Evolutionary conservation across 2,888 invertebrate genomes (phyloP).

Genomic region (Xestia ashworthii): DNA sequence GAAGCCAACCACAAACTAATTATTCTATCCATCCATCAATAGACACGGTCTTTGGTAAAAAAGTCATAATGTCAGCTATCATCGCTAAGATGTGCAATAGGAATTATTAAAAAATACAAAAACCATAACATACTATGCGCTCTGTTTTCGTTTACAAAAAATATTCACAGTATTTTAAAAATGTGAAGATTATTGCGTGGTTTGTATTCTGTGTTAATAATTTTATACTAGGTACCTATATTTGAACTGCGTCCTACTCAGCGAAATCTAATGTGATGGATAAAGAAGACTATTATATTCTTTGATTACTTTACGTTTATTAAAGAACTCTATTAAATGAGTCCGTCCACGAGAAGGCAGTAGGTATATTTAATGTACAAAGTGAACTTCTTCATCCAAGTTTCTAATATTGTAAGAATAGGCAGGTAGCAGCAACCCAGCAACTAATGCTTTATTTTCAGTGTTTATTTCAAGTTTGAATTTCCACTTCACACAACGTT

Average conservation of each 20-base stretch:
- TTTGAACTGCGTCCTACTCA: no score
- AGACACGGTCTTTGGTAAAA: slow-evolving; percentile 6
- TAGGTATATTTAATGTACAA: not conserved
- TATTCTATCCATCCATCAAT: slow-evolving; percentile 11
- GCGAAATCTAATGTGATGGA: no score
- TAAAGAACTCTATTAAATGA: not conserved
- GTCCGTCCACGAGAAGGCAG: not conserved
- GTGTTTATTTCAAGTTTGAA: not conserved
- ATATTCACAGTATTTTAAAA: slow-evolving; percentile 86
- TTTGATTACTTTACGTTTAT: no score
- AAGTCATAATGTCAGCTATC: slow-evolving; percentile 31
- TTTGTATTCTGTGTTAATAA: slow-evolving; percentile 52
- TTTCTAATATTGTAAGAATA: not conserved
- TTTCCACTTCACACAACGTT: not conserved
- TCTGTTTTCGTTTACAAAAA: slow-evolving; percentile 81
- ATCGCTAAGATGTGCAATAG: slow-evolving; percentile 69
- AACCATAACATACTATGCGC: slow-evolving; percentile 83
- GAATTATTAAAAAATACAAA: slow-evolving; percentile 70
- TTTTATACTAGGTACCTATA: not conserved
- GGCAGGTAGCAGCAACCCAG: no score
- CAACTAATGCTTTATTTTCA: not conserved
- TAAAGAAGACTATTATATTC: no score
- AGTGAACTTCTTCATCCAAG: not conserved
- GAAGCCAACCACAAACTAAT: slow-evolving; percentile 15
- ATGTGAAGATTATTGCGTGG: slow-evolving; percentile 86